These are phyloP conservation scores for Eulemur rufifrons DNA, from an alignment of 2,113 vertebrate genomes.

Conservation along the genomic window DNA sequence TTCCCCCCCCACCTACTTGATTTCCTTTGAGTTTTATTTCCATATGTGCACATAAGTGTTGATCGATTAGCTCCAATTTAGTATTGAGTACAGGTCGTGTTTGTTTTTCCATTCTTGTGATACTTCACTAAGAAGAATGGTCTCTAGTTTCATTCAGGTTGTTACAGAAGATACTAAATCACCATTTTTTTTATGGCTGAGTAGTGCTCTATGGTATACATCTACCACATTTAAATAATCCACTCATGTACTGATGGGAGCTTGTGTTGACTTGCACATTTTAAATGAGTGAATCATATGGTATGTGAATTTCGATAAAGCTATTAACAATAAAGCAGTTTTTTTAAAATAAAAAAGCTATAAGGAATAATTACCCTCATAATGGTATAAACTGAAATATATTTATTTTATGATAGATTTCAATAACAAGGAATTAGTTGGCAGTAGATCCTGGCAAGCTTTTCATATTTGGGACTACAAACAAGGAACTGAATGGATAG, in stretches of 20 bases:
- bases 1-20: no score
- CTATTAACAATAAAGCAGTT: not conserved
- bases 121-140: no score
- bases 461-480: not conserved
- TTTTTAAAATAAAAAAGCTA: not conserved
- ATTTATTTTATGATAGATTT: not conserved
- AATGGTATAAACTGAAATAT: not conserved
- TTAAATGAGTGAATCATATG: not conserved
- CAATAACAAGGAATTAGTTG: not conserved
- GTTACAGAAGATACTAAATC: no score
- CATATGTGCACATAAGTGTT: no score
- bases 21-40: no score
- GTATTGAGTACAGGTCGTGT: no score
- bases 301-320: not conserved
- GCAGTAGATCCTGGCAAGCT: not conserved
- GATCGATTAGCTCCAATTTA: no score
- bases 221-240: no score
- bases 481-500: rapidly evolving
- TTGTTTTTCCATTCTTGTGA: no score
- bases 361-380: not conserved
- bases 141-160: not conserved
- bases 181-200: no score
- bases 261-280: not conserved
- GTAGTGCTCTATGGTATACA: no score
- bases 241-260: no score